Conservation (phyloP, 2,113 vertebrate species). For the Raphicerus campestris region DNA sequence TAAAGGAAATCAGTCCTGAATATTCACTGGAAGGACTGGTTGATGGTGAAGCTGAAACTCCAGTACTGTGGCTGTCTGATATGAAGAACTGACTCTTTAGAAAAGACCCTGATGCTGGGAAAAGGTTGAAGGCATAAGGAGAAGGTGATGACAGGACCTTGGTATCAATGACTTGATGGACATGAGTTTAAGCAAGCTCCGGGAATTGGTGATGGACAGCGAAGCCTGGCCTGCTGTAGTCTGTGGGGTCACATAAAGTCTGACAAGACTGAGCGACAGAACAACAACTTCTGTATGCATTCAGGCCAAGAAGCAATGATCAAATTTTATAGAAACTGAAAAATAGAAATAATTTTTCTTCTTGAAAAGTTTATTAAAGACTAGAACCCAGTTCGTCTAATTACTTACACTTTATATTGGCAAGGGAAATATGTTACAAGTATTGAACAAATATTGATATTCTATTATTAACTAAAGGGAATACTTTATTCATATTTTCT, state of each 20-base stretch:
- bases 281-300: neutral
- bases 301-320: neutral
- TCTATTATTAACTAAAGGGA: neutral
- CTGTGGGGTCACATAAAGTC: neutral
- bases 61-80: neutral
- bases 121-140: neutral
- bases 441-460: neutral
- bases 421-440: neutral
- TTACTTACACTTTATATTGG: neutral
- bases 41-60: neutral
- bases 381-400: neutral
- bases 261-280: neutral
- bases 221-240: neutral
- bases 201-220: accelerated
- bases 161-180: neutral
- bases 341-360: neutral
- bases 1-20: neutral
- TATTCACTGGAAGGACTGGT: neutral
- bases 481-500: neutral
- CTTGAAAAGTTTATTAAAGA: neutral
- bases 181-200: neutral
- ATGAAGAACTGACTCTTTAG: neutral
- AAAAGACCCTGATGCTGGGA: neutral
- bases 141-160: neutral
- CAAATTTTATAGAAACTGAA: neutral